Percentiles rank a stretch among this genome's conserved stretches.
phyloP scores from a whole-genome alignment of 1,140 invertebrate species.

The Danaus melanippus region DNA sequence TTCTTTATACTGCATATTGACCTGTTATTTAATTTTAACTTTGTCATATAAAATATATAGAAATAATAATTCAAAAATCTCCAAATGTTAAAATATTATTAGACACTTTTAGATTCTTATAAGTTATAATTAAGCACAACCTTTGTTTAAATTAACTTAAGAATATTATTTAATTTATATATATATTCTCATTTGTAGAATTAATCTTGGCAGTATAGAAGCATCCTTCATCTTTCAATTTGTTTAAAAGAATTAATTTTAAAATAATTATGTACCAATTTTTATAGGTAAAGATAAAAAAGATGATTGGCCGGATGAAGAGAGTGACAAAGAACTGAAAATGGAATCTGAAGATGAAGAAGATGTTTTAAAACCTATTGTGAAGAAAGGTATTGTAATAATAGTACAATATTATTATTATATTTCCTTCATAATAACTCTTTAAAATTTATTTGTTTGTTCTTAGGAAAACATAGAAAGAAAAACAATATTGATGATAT shows the following conservation, averaged over 20 bases:
- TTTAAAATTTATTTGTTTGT: constrained; percentile 9
- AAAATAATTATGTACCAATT: constrained; percentile 10
- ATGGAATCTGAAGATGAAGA: constrained; percentile 59
- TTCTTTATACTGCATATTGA: no score
- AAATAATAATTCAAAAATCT: background rate
- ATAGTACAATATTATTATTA: constrained; percentile 18
- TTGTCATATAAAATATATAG: no score
- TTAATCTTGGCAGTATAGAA: no score
- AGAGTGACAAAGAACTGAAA: constrained; percentile 62
- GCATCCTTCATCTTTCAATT: no score
- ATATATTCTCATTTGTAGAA: no score
- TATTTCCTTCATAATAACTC: constrained; percentile 6
- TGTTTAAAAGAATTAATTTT: constrained; percentile 4
- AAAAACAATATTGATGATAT: constrained; percentile 60
- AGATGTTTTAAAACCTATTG: constrained; percentile 38
- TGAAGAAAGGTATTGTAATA: constrained; percentile 51
- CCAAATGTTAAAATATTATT: background rate
- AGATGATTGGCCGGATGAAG: constrained; percentile 70
- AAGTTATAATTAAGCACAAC: background rate
- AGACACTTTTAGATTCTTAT: background rate
- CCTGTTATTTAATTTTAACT: no score
- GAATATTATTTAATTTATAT: no score
- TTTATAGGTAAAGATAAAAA: constrained; percentile 63
- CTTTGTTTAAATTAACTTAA: no score
- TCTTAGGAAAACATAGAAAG: constrained; percentile 57